These are phyloP conservation scores for Microplitis manilae DNA, from an alignment of 2,888 invertebrate genomes.

Conservation along the genomic window DNA sequence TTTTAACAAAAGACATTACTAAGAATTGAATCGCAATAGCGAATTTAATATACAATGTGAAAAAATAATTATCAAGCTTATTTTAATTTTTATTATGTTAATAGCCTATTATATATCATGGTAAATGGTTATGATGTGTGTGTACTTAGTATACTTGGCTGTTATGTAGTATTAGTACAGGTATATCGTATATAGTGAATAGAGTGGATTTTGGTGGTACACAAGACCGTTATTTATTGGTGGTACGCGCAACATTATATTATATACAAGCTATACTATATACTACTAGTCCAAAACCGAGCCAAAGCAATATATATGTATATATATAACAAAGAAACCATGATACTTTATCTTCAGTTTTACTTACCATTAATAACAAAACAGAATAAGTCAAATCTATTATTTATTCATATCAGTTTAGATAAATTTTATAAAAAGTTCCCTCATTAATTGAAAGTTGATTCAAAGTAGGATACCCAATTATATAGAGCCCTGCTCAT, in stretches of 20 bases:
- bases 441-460: no score
- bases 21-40: not conserved
- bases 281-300: conserved; percentile 43
- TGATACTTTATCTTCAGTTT: conserved; percentile 54
- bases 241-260: conserved; percentile 52
- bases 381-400: no score
- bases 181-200: conserved; percentile 52
- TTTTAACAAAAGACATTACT: no score
- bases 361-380: conserved; percentile 40
- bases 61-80: not conserved
- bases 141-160: conserved; percentile 28
- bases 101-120: not conserved
- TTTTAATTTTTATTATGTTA: not conserved
- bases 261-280: conserved; percentile 38
- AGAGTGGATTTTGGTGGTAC: conserved; percentile 60
- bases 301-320: conserved; percentile 19
- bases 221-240: conserved; percentile 62
- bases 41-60: not conserved
- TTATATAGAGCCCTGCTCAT: no score
- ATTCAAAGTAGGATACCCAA: no score
- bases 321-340: conserved; percentile 31
- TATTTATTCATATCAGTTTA: no score
- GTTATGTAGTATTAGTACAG: conserved; percentile 45
- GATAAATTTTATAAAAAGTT: no score
- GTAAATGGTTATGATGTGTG: conserved; percentile 31